phyloP scores from a whole-genome alignment of 2,888 invertebrate genomes.

The Orthosia gracilis region DNA sequence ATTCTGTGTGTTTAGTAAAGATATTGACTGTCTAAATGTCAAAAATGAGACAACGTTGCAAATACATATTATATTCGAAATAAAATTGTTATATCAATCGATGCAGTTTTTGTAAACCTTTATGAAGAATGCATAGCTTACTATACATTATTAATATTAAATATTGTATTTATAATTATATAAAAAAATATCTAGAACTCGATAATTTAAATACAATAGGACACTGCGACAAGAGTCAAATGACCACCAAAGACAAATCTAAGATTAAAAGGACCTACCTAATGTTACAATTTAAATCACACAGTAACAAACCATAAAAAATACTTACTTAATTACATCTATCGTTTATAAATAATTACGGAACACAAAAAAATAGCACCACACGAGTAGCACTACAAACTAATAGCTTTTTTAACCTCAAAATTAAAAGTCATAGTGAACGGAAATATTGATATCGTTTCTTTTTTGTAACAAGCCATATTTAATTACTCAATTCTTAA shows the following conservation, averaged over 20 bases:
- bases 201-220: slow-evolving; percentile 5
- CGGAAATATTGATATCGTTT: slow-evolving; percentile 57
- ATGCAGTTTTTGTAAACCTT: slow-evolving; percentile 23
- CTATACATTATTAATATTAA: neutral
- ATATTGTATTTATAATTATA: slow-evolving; percentile 5
- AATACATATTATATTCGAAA: neutral
- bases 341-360: slow-evolving; percentile 27
- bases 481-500: slow-evolving; percentile 62
- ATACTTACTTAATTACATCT: slow-evolving; percentile 32
- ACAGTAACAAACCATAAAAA: slow-evolving; percentile 18
- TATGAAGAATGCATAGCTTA: slow-evolving; percentile 8
- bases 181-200: neutral
- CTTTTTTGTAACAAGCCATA: slow-evolving; percentile 62
- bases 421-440: slow-evolving; percentile 61
- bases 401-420: slow-evolving; percentile 61
- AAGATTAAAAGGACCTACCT: neutral
- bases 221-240: neutral
- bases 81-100: neutral
- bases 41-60: neutral
- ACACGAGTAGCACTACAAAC: slow-evolving; percentile 32
- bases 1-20: too few species aligned
- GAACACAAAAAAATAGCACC: slow-evolving; percentile 43
- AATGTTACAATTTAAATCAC: slow-evolving; percentile 34
- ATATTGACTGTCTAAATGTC: neutral
- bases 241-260: neutral